These are phyloP conservation scores for Lasiurus borealis DNA, from an alignment of 2,113 vertebrate species.

Conservation along the genomic window DNA sequence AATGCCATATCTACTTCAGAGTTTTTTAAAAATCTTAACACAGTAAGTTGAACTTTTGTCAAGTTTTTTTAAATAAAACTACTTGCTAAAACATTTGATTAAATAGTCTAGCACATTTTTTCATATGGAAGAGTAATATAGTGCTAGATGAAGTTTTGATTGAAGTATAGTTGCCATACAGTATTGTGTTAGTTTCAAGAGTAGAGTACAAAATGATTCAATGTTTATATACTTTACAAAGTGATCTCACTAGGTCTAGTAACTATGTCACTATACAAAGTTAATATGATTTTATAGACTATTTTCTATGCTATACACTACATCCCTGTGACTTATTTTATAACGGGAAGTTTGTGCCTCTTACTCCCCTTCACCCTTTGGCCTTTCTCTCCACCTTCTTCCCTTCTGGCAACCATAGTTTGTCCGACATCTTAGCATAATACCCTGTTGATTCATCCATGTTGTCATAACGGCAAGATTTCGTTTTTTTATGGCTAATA, in stretches of 20 bases:
- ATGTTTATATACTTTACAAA: not conserved
- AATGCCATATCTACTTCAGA: conserved; percentile 57
- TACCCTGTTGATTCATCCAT: not conserved
- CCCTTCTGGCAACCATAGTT: not conserved
- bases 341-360: not conserved
- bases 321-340: not conserved
- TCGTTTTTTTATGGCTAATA: not conserved
- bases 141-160: not conserved
- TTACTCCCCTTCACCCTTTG: not conserved
- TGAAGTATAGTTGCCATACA: not conserved
- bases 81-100: conserved; percentile 63
- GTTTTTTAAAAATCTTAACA: conserved; percentile 59
- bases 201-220: not conserved
- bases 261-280: not conserved
- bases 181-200: not conserved
- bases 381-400: not conserved
- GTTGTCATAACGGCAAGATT: not conserved
- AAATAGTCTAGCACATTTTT: conserved; percentile 24
- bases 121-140: not conserved
- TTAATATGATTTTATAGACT: not conserved
- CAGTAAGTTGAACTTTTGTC: conserved; percentile 68
- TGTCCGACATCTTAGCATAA: not conserved
- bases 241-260: not conserved
- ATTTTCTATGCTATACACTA: too few species aligned
- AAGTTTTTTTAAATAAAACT: conserved; percentile 67